phyloP scores from a whole-genome alignment of 2,113 vertebrate species.

The Anoura caudifer region DNA sequence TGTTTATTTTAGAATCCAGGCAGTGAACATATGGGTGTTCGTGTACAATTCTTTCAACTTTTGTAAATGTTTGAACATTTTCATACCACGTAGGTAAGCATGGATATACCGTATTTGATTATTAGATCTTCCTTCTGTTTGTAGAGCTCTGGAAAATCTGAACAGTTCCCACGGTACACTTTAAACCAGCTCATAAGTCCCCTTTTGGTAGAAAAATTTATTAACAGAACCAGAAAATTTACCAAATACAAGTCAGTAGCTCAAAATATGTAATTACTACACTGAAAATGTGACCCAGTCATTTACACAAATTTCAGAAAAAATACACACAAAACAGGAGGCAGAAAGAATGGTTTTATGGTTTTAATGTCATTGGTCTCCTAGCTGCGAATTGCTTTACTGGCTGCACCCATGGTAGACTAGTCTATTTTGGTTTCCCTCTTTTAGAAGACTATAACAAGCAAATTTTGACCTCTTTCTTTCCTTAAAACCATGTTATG shows the following conservation, averaged over 20 bases:
- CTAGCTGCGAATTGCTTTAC: neutral
- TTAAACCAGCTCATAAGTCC: neutral
- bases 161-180: neutral
- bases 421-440: neutral
- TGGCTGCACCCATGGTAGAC: neutral
- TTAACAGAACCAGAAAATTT: neutral
- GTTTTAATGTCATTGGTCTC: neutral
- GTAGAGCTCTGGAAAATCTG: neutral
- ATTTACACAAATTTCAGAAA: neutral
- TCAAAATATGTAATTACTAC: neutral
- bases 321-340: neutral
- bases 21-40: neutral
- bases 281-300: neutral
- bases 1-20: neutral
- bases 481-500: neutral
- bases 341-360: neutral
- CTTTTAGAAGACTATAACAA: neutral
- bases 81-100: neutral
- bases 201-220: neutral
- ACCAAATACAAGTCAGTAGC: neutral
- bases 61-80: neutral
- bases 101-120: neutral
- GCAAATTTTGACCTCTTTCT: neutral
- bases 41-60: neutral
- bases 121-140: neutral